Base-by-base conservation (phyloP, 2,113 vertebrate genomes). In the Oncorhynchus kisutch region DNA sequence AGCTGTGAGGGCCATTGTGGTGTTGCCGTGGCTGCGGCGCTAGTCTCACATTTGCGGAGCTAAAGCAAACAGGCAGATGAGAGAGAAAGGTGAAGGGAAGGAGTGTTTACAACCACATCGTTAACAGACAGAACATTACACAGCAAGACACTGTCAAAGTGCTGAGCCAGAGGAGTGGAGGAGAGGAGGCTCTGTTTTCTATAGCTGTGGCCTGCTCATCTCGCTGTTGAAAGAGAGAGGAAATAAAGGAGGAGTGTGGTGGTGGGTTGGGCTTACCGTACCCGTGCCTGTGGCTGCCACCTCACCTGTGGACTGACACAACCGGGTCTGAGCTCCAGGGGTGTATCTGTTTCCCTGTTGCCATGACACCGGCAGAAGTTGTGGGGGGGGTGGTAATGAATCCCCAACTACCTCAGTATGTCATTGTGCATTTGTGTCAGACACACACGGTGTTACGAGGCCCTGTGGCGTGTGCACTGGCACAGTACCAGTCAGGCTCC, bases 341-440 rank as follows among this genome's bases (percentile, higher is more conserved):
- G 81, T 90, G 88, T 91, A 67, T 71, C 84, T 90, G 60, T 91
- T 86, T 82, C 18, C 27, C 73, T 54, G 83, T 88, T 85, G 31
- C 85, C 74, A 5, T 84, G 70, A 85, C 57, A 81, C 77, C 73
- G 20, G 77, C 45, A 66, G 70, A 78, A 69, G 69, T 71, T 71
- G 20, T 54, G 25, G 31, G 25, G 25, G 3, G 27, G 24, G 68
- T n/a, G 3, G 72, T 20, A 29, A 34, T 27, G 24, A 73, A 78
- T 72, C 70, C 77, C 73, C 81, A 1, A 16, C 14, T 13, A 18
- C 22, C 70, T 71, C 77, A 74, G 66, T 80, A 74, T 34, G 62
- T 68, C 70, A 80, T 20, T 31, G 73, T 66, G 73, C 25, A 16
- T 67, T 22, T 60, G 24, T 27, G 75, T 86, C 73, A 22, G 25